phyloP scores from a whole-genome alignment of 2,113 vertebrate species.

The Myotis davidii region DNA sequence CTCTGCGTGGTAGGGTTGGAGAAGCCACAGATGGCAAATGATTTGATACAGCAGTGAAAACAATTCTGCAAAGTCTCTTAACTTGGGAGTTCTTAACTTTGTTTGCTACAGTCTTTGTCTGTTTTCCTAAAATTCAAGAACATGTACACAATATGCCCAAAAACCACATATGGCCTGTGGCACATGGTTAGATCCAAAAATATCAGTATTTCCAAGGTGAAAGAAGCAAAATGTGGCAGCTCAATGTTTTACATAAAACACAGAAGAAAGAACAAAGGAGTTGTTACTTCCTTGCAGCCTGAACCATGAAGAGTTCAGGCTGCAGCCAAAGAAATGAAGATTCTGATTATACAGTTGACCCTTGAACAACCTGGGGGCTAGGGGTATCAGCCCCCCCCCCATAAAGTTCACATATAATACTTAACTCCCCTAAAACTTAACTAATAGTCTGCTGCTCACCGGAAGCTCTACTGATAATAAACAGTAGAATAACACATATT shows the following conservation, averaged over 20 bases:
- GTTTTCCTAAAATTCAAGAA: conserved; percentile 17
- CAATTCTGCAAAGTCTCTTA: not conserved
- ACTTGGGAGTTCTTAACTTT: not conserved
- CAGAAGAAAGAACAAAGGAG: not conserved
- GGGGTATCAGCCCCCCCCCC: not conserved
- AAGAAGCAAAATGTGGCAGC: not conserved
- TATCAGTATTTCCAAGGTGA: not conserved
- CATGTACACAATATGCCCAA: not conserved
- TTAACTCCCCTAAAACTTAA: not conserved
- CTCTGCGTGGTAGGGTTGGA: not conserved
- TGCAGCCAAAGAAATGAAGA: not conserved
- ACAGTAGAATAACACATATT: not conserved
- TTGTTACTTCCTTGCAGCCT: not conserved
- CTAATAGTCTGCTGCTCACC: not conserved
- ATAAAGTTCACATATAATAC: not conserved
- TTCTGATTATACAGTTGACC: not conserved
- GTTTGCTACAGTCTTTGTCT: not conserved
- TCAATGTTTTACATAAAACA: not conserved
- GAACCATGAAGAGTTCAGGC: too few species aligned
- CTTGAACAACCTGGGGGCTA: not conserved
- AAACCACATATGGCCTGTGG: not conserved
- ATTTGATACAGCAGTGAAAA: not conserved
- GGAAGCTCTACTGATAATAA: not conserved
- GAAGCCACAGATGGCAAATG: not conserved
- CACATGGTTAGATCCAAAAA: not conserved